Evolutionary conservation across 2,888 invertebrate genomes (phyloP), one percentile per base, ranked within the genome.

Genomic region (Microplitis manilae): DNA sequence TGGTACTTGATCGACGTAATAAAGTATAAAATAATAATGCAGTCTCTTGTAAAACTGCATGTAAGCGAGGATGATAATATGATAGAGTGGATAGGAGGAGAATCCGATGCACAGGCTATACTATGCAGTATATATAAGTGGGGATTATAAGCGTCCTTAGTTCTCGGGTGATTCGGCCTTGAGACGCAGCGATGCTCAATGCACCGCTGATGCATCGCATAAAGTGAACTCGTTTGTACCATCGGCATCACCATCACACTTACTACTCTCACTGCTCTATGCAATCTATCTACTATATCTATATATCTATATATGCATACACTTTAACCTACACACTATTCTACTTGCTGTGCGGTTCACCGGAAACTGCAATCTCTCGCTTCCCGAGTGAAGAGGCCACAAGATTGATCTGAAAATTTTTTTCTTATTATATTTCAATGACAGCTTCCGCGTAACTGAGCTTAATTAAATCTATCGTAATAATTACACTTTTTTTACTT

Each of bases 171-270:
- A 80, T 82, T 81, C 87, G 88, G 87, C 89, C 89, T 89, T 89
- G 89, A 89, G 89, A 88, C 88, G 87, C 88, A 89, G 89, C 89
- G 89, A 88, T 81, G 84, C 88, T 89, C 89, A 89, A 88, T 87
- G 86, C 87, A 85, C 6, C 68, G 50, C 30, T 41, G 38, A 30
- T 9, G 41, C 60, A 68, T 41, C 77, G 76, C 79, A 79, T 71
- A 79, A 64, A 74, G 39, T 70, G 68, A 61, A 61, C 59, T 70
- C 68, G 74, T 71, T 77, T 41, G 39, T 41, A 50, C 67, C 38
- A 71, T 76, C 78, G 70, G 69, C 67, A 79, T 68, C 72, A 71
- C 38, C 59, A 39, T 50, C 50, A 13, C 50, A 50, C 6, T 13
- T 50, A 30, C 65, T 6, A 73, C 40, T 40, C 40, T 60, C 61